Percentiles rank a stretch among this genome's conserved stretches.
Evolutionary conservation across 2,888 invertebrate species (phyloP).

Genomic region (Ophion costatus): DNA sequence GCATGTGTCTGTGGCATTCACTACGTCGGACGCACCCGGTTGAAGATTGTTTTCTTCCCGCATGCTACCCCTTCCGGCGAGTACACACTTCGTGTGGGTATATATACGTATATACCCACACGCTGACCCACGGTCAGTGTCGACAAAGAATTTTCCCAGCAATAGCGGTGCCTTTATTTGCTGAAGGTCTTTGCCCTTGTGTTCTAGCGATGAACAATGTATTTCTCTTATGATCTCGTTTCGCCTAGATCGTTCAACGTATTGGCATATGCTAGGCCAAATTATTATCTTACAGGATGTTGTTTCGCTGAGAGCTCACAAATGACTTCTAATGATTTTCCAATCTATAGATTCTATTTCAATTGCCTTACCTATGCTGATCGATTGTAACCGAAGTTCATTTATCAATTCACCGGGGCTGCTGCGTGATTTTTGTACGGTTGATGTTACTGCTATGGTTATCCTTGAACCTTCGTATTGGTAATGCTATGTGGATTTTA

Average conservation of each 20-base stretch:
- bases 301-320: too few relatives aligned
- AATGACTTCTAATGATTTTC: neutral
- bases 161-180: constrained; percentile 7
- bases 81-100: too few relatives aligned
- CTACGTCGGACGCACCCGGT: too few relatives aligned
- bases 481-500: constrained; percentile 39
- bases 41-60: too few relatives aligned
- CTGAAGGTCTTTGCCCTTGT: constrained; percentile 27
- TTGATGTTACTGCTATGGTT: neutral
- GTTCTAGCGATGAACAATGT: neutral
- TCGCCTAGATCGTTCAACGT: too few relatives aligned
- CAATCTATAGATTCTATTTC: constrained; percentile 12
- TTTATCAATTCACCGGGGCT: constrained; percentile 6
- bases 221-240: too few relatives aligned
- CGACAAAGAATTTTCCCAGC: constrained; percentile 12
- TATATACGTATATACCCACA: too few relatives aligned
- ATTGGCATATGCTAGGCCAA: too few relatives aligned
- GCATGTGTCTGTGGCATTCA: too few relatives aligned
- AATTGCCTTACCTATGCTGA: constrained; percentile 33
- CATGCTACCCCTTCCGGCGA: too few relatives aligned
- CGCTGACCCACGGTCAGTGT: too few relatives aligned
- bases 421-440: neutral
- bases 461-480: neutral
- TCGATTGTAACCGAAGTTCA: neutral
- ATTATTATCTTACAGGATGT: too few relatives aligned